Percentiles rank a stretch among this genome's conserved stretches.
phyloP scores from a whole-genome alignment of 2,113 vertebrate genomes.

The Xiphophorus hellerii region DNA sequence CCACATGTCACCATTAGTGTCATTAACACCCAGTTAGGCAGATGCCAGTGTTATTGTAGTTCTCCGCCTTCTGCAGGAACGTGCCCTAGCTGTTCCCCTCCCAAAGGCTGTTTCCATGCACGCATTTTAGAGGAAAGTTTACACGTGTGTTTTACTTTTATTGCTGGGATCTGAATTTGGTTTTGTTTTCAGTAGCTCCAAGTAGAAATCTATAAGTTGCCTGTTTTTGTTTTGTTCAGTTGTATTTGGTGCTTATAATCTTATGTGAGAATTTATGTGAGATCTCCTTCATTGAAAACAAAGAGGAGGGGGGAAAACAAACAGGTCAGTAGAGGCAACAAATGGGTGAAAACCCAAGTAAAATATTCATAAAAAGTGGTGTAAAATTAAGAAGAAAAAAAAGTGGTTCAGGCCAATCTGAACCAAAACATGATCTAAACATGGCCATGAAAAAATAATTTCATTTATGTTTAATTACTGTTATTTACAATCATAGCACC shows the following conservation, averaged over 20 bases:
- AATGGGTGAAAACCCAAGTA: slow-evolving; percentile 6
- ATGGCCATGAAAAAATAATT: neutral
- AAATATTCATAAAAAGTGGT: slow-evolving; percentile 9
- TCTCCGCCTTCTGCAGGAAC: slow-evolving; percentile 71
- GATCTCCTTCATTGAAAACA: neutral
- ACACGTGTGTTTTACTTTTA: neutral
- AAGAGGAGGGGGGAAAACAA: slow-evolving; percentile 15
- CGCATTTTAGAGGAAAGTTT: slow-evolving; percentile 54
- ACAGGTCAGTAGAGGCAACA: slow-evolving; percentile 17
- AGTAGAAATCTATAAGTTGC: slow-evolving; percentile 46
- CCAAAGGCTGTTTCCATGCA: slow-evolving; percentile 61
- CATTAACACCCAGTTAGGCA: no score
- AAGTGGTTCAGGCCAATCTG: slow-evolving; percentile 27
- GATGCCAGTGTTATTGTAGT: slow-evolving; percentile 40
- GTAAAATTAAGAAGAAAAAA: slow-evolving; percentile 7
- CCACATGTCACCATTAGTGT: no score
- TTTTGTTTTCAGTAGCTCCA: slow-evolving; percentile 34
- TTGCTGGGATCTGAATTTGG: slow-evolving; percentile 7
- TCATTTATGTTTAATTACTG: slow-evolving; percentile 8
- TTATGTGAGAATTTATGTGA: no score
- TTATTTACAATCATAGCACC: slow-evolving; percentile 34
- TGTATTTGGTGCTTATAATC: slow-evolving; percentile 6
- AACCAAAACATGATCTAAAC: slow-evolving; percentile 5
- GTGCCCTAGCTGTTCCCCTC: slow-evolving; percentile 39
- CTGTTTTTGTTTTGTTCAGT: slow-evolving; percentile 1